A percentile compares a stretch with the other conserved stretches of the same genome.
phyloP scores from a whole-genome alignment of 2,888 invertebrate genomes.

The Patella pellucida region DNA sequence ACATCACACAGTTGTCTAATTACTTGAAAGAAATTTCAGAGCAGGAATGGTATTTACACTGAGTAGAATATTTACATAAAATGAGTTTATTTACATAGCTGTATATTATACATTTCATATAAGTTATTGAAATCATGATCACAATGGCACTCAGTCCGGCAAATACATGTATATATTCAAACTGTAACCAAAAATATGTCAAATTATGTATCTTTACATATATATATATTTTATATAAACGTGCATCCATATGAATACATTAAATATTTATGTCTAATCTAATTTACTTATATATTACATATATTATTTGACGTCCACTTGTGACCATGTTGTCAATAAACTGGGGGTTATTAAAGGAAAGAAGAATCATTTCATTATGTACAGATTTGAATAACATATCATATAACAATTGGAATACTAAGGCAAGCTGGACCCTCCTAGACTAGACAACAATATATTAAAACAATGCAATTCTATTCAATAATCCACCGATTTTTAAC shows the following conservation, averaged over 20 bases:
- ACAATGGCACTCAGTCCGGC: neutral
- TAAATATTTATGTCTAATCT: no score
- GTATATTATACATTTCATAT: neutral
- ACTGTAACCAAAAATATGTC: no score
- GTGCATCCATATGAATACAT: no score
- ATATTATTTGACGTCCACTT: no score
- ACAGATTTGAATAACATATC: neutral
- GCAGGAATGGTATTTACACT: conserved; percentile 10
- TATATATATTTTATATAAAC: no score
- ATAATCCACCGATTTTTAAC: neutral
- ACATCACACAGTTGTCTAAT: neutral
- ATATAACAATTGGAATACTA: neutral
- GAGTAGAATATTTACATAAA: neutral
- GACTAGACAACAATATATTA: conserved; percentile 7
- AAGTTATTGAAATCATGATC: conserved; percentile 5
- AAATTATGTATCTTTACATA: no score
- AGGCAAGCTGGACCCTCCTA: conserved; percentile 10
- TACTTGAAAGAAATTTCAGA: neutral
- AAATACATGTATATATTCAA: no score
- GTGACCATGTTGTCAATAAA: no score
- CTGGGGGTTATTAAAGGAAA: no score
- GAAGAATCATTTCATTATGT: no score
- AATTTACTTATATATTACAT: no score
- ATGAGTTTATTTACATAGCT: neutral
- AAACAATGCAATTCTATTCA: neutral